These are phyloP conservation scores for Sus cebifrons DNA, from an alignment of 2,797 vertebrate species.

Conservation along the genomic window DNA sequence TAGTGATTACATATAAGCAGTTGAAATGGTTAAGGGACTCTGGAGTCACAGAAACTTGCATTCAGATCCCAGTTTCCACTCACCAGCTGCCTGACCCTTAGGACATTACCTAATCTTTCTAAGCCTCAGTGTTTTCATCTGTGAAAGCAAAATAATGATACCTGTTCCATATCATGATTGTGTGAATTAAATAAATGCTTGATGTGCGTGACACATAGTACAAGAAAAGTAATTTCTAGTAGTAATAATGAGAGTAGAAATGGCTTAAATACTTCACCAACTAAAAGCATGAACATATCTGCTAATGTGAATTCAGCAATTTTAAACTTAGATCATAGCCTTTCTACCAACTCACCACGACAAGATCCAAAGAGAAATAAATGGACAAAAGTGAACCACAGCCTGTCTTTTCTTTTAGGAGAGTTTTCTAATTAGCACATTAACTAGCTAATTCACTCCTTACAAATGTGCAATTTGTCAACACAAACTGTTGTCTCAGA, in stretches of 20 bases:
- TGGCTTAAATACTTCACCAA: neutral
- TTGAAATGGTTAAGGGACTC: neutral
- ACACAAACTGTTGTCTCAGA: constrained; percentile 66
- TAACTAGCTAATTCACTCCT: constrained; percentile 66
- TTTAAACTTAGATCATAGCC: neutral
- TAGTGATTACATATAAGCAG: neutral
- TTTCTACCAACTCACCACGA: neutral
- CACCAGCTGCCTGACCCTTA: neutral
- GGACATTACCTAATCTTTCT: neutral
- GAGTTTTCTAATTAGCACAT: constrained; percentile 71
- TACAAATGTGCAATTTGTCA: constrained; percentile 71
- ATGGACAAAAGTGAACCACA: neutral
- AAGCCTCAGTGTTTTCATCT: neutral
- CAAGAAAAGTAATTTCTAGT: neutral
- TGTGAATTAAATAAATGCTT: neutral
- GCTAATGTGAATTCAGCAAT: neutral
- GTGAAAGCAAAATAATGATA: neutral
- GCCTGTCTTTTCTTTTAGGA: neutral
- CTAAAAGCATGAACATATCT: neutral
- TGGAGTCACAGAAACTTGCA: neutral
- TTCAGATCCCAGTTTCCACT: neutral
- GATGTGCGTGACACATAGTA: neutral
- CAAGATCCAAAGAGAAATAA: neutral
- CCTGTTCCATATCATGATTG: neutral
- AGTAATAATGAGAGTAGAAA: neutral